Conservation (phyloP, 2,888 invertebrate species). For the Cactoblastis cactorum region DNA sequence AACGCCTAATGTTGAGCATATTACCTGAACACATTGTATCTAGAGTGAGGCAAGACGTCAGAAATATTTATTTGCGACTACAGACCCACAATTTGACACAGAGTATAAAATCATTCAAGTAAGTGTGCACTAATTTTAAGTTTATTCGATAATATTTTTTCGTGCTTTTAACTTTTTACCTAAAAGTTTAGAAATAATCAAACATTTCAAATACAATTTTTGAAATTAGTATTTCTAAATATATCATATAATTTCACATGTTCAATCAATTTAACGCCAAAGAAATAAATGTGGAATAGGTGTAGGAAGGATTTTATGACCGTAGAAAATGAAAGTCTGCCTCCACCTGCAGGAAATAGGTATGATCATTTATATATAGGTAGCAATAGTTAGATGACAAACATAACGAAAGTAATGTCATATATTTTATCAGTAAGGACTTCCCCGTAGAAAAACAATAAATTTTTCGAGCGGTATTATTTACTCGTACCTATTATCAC, state of each 20-base stretch:
- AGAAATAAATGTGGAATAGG: too few relatives aligned
- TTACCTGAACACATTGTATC: constrained; percentile 91
- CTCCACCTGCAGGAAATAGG: too few relatives aligned
- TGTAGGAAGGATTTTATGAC: background rate
- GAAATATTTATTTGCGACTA: constrained; percentile 76
- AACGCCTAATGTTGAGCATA: constrained; percentile 90
- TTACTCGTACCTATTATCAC: too few relatives aligned
- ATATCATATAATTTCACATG: too few relatives aligned
- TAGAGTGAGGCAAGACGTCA: constrained; percentile 78
- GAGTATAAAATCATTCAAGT: constrained; percentile 66
- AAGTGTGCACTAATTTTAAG: too few relatives aligned
- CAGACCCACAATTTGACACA: constrained; percentile 57
- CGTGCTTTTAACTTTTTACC: too few relatives aligned
- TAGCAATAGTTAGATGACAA: background rate
- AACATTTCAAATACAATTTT: too few relatives aligned
- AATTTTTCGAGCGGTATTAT: background rate
- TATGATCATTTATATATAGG: background rate
- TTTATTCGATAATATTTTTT: too few relatives aligned
- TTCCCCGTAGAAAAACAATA: background rate
- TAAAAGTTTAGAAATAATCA: too few relatives aligned
- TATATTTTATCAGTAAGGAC: background rate
- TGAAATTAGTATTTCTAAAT: too few relatives aligned
- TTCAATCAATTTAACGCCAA: too few relatives aligned
- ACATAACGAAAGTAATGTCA: background rate
- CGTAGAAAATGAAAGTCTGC: too few relatives aligned